phyloP scores from a whole-genome alignment of 2,888 invertebrate genomes.

The Eupeodes latifasciatus region DNA sequence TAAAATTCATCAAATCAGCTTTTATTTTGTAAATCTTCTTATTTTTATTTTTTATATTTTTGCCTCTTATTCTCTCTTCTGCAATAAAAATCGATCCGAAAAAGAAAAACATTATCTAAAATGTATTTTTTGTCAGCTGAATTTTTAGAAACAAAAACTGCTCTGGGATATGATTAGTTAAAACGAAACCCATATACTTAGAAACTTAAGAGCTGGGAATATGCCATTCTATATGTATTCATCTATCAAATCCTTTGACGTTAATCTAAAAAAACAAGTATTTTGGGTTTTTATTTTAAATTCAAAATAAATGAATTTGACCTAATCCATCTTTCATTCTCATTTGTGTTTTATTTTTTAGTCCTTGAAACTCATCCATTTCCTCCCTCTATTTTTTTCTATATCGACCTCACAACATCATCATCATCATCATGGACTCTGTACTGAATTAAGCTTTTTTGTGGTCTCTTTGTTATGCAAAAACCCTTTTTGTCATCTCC shows the following conservation, averaged over 20 bases:
- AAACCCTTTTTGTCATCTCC: constrained; percentile 12
- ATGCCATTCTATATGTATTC: constrained; percentile 20
- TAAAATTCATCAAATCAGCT: constrained; percentile 54
- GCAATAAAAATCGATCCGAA: neutral
- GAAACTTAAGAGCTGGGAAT: neutral
- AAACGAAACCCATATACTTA: constrained; percentile 27
- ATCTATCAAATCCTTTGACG: constrained; percentile 58
- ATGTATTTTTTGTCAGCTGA: constrained; percentile 19
- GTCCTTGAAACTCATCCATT: constrained; percentile 3
- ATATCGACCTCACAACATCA: neutral
- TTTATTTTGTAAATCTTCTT: neutral
- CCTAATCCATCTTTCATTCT: constrained; percentile 47
- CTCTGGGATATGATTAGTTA: constrained; percentile 39
- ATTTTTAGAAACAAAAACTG: constrained; percentile 38
- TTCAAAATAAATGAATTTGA: constrained; percentile 22
- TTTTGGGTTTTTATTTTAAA: neutral
- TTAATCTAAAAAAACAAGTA: constrained; percentile 43
- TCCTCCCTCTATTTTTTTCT: no score
- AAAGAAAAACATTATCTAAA: neutral
- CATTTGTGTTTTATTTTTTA: neutral
- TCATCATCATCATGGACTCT: constrained; percentile 31
- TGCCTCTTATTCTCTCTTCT: neutral
- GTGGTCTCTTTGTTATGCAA: constrained; percentile 62
- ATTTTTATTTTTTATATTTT: neutral
- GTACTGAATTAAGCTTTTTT: constrained; percentile 66